A percentile compares a stretch with the other conserved stretches of the same genome.
Evolutionary conservation across 2,113 vertebrate species (phyloP).

Genomic region (Tenrec ecaudatus): DNA sequence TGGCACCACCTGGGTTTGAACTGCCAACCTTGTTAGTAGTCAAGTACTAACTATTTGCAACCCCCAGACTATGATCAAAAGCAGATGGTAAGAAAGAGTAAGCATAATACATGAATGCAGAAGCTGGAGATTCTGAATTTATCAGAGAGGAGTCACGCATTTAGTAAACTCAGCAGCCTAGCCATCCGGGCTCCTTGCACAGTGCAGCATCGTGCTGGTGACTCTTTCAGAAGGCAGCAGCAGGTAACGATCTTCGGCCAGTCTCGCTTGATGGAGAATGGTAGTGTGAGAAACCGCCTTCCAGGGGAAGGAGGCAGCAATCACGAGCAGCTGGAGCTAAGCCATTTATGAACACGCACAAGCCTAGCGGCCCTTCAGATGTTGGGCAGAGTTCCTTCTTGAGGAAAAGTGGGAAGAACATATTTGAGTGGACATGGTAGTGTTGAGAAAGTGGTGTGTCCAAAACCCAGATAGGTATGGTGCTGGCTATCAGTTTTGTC

Average conservation of each 20-base stretch:
- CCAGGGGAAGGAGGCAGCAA: background rate
- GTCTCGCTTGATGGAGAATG: background rate
- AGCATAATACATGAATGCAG: background rate
- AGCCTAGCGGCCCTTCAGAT: background rate
- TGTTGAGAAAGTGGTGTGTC: constrained; percentile 23
- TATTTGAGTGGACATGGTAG: background rate
- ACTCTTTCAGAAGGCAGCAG: constrained; percentile 7
- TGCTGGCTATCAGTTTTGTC: background rate
- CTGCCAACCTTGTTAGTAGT: background rate
- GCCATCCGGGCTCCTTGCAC: background rate
- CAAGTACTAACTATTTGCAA: background rate
- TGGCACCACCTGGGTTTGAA: background rate
- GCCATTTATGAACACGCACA: background rate
- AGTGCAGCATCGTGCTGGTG: background rate
- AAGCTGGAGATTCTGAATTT: no score
- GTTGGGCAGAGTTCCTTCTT: background rate
- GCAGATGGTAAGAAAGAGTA: background rate
- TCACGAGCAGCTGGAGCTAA: background rate
- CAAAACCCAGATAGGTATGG: background rate
- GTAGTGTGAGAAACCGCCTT: background rate
- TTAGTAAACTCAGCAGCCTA: background rate
- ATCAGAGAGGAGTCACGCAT: background rate
- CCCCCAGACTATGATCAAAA: background rate
- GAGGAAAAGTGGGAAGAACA: background rate
- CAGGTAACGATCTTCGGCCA: background rate